phyloP scores from a whole-genome alignment of 2,888 invertebrate genomes.

The Chrysolina haemoptera region DNA sequence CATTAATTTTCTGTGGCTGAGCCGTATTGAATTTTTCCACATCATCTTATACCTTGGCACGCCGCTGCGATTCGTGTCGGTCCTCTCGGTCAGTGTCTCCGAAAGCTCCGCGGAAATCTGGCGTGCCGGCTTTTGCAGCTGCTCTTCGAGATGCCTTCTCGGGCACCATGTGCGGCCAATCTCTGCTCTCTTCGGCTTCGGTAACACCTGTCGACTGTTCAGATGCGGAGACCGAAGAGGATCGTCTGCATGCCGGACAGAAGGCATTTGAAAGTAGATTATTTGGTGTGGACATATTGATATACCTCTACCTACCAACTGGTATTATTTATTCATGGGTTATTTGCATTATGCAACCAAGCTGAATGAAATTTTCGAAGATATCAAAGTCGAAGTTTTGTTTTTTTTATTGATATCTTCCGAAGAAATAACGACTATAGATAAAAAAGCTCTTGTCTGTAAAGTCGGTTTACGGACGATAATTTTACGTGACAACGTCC shows the following conservation, averaged over 20 bases:
- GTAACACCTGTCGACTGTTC: conserved; percentile 56
- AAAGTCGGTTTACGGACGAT: no score
- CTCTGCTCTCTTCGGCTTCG: conserved; percentile 55
- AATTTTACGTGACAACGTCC: no score
- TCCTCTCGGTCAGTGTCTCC: conserved; percentile 13
- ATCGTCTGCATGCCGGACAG: neutral
- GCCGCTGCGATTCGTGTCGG: conserved; percentile 9
- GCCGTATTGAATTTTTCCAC: no score
- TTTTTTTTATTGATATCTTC: no score
- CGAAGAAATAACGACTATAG: no score
- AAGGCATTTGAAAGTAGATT: neutral
- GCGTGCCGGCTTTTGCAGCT: conserved; percentile 23
- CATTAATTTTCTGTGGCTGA: no score
- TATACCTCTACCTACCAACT: no score
- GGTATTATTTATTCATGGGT: no score
- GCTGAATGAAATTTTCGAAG: no score
- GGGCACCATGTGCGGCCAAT: conserved; percentile 60
- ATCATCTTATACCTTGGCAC: neutral
- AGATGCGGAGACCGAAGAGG: neutral
- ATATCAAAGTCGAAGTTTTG: no score
- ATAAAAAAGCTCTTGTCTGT: no score
- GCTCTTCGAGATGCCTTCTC: conserved; percentile 35
- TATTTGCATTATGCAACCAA: no score
- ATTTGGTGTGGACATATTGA: neutral
- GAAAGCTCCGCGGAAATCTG: conserved; percentile 52